These are phyloP conservation scores for Chironomus striatipennis DNA, from an alignment of 1,140 invertebrate genomes.

Conservation along the genomic window DNA sequence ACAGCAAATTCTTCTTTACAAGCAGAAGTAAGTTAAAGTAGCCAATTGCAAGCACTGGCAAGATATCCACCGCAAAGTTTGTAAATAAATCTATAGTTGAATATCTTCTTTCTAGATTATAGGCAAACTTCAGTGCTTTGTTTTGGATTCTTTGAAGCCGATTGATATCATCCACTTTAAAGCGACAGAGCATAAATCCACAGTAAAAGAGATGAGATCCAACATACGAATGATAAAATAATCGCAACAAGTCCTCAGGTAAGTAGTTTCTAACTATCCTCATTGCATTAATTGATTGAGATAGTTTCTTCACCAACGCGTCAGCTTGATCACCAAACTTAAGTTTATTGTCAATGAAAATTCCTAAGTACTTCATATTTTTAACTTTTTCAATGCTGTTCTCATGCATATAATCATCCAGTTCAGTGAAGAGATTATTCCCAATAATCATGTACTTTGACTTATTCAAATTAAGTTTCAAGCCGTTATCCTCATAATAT, in stretches of 20 bases:
- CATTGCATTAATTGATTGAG: background rate
- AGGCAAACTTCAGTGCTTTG: background rate
- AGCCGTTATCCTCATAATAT: no score
- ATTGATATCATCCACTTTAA: background rate
- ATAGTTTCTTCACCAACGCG: background rate
- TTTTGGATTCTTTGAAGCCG: background rate
- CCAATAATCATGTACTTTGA: no score
- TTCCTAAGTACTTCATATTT: background rate
- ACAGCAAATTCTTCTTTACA: background rate
- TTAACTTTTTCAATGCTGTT: background rate
- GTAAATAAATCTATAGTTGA: background rate
- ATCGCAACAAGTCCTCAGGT: background rate
- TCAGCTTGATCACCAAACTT: background rate
- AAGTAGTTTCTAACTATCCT: background rate
- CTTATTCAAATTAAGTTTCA: no score
- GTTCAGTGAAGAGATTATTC: no score
- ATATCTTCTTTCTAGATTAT: background rate
- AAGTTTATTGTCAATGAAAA: background rate
- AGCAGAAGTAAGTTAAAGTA: background rate
- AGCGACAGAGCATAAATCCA: background rate
- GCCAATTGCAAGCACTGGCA: background rate
- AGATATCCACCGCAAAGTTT: background rate
- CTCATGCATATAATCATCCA: background rate
- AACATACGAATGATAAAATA: background rate
- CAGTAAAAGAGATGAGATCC: background rate